Evolutionary conservation across 2,888 invertebrate genomes (phyloP).

Genomic region (Pandemis heparana): DNA sequence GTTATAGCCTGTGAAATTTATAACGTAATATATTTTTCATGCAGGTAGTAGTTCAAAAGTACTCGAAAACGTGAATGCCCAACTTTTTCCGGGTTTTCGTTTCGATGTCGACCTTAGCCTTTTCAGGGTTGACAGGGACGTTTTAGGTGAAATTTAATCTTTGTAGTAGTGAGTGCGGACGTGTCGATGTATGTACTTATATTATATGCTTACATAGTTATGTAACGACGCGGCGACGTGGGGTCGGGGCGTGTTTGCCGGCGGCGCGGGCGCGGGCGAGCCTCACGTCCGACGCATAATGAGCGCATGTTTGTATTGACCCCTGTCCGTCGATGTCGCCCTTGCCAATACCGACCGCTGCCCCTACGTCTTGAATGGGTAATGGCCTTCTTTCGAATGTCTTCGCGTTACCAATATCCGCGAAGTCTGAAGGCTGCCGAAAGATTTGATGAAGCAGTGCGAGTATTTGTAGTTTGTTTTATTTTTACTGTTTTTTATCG

Average conservation of each 20-base stretch:
- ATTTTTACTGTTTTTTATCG: no score
- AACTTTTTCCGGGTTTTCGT: slow-evolving; percentile 14
- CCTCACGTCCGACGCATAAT: slow-evolving; percentile 61
- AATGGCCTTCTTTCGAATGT: slow-evolving; percentile 41
- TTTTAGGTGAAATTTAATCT: slow-evolving; percentile 35
- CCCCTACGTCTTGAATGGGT: slow-evolving; percentile 48
- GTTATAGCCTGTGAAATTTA: no score
- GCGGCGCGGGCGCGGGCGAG: slow-evolving; percentile 46
- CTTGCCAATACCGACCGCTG: slow-evolving; percentile 48
- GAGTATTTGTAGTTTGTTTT: not conserved
- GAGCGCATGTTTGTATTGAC: slow-evolving; percentile 64
- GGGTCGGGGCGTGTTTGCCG: slow-evolving; percentile 50
- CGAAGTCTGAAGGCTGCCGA: not conserved
- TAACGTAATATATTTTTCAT: no score
- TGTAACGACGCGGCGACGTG: slow-evolving; percentile 45
- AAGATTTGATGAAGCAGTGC: not conserved
- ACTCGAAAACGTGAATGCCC: not conserved
- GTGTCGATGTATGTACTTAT: slow-evolving; percentile 20
- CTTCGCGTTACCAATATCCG: not conserved
- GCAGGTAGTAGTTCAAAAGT: no score
- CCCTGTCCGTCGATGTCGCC: slow-evolving; percentile 53
- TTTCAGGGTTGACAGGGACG: slow-evolving; percentile 32
- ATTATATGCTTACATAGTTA: slow-evolving; percentile 14
- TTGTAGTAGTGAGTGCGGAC: slow-evolving; percentile 37
- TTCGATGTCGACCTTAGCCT: slow-evolving; percentile 16